phyloP scores from a whole-genome alignment of 1,140 invertebrate species.

The Drosophila virilis region DNA sequence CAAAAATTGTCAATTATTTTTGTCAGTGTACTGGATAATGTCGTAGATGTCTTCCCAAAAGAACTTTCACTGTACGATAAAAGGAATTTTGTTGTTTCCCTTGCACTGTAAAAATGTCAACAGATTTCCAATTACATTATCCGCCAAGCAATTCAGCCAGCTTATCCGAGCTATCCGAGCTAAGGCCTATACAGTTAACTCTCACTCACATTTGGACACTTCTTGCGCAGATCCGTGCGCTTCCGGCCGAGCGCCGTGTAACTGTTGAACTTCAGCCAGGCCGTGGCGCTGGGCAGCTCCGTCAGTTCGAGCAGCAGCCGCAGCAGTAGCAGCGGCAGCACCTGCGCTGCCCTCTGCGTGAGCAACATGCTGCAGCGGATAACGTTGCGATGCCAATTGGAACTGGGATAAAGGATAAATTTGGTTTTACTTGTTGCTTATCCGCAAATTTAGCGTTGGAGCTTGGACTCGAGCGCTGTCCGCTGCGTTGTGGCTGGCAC shows the following conservation, averaged over 20 bases:
- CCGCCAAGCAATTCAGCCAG: too few relatives aligned
- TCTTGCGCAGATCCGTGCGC: slow-evolving; percentile 67
- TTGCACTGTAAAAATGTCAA: too few relatives aligned
- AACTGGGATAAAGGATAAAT: background rate
- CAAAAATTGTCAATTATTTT: too few relatives aligned
- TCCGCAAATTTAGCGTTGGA: slow-evolving; percentile 25
- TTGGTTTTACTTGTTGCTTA: slow-evolving; percentile 2
- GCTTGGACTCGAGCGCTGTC: slow-evolving; percentile 34
- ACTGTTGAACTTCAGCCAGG: slow-evolving; percentile 71
- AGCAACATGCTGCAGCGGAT: slow-evolving; percentile 15
- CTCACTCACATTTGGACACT: slow-evolving; percentile 66
- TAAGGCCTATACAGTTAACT: too few relatives aligned
- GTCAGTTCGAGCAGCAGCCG: slow-evolving; percentile 37
- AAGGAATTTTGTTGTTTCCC: too few relatives aligned
- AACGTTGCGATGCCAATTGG: background rate
- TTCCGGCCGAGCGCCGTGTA: slow-evolving; percentile 56
- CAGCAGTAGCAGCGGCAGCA: slow-evolving; percentile 20
- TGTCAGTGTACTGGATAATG: too few relatives aligned
- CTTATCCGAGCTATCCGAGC: too few relatives aligned
- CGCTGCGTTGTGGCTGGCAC: slow-evolving; percentile 53
- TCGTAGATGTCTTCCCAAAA: too few relatives aligned
- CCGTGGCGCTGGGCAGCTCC: background rate
- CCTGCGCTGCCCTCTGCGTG: slow-evolving; percentile 17
- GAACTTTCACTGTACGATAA: too few relatives aligned
- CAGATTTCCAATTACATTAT: too few relatives aligned